Evolutionary conservation across 2,113 vertebrate species (phyloP).

Genomic region (Acanthisitta chloris): DNA sequence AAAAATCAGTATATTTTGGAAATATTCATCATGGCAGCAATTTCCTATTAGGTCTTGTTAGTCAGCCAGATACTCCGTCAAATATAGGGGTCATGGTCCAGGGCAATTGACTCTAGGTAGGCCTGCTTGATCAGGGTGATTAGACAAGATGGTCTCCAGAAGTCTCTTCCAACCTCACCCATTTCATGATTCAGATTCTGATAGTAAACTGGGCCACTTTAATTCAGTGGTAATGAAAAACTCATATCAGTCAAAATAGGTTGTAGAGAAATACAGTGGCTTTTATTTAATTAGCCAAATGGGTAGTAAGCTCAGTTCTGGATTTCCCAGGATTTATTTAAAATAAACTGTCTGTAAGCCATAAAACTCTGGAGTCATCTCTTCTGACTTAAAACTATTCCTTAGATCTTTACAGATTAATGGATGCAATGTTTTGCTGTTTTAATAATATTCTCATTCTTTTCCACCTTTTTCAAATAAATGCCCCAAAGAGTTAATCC

Average conservation of each 20-base stretch:
- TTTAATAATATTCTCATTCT: not conserved
- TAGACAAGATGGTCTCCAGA: not conserved
- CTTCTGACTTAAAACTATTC: not conserved
- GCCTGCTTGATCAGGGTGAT: not conserved
- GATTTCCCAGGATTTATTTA: not conserved
- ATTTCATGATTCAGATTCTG: not conserved
- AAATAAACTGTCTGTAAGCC: not conserved
- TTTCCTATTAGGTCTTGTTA: not conserved
- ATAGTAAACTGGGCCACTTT: not conserved
- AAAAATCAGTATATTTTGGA: not conserved
- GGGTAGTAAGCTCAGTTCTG: not conserved
- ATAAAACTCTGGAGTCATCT: not conserved
- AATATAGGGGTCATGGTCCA: not conserved
- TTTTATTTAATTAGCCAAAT: not conserved
- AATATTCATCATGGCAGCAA: not conserved
- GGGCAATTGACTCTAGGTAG: rapidly evolving
- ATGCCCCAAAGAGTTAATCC: not conserved
- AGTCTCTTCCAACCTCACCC: not conserved
- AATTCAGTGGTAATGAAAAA: not conserved
- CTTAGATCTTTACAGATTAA: not conserved
- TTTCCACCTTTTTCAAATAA: not conserved
- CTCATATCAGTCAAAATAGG: not conserved
- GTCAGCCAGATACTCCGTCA: not conserved
- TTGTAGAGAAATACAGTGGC: not conserved
- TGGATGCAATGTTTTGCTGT: not conserved